Conservation (phyloP, 2,113 vertebrate species). For the Uria aalge region DNA sequence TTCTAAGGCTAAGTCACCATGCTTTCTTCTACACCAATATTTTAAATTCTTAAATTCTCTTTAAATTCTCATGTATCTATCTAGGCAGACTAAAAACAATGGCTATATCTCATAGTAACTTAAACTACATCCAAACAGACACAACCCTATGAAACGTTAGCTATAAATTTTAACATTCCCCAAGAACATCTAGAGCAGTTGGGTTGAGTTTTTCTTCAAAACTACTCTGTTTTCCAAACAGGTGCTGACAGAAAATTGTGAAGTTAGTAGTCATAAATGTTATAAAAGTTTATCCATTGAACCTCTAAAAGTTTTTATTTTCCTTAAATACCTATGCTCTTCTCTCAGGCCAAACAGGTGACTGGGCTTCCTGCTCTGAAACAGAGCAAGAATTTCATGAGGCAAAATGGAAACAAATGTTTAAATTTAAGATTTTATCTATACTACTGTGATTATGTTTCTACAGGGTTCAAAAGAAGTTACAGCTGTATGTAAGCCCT, state of each 20-base stretch:
- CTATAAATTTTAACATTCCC: not conserved
- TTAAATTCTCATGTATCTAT: not conserved
- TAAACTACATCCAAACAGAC: not conserved
- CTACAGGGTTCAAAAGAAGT: conserved; percentile 18
- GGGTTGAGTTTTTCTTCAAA: not conserved
- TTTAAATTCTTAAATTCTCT: not conserved
- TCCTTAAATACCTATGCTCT: not conserved
- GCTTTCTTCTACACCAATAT: not conserved
- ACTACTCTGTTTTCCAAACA: not conserved
- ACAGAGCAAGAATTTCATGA: not conserved
- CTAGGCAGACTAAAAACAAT: not conserved
- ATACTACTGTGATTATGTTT: not conserved
- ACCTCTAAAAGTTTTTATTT: not conserved
- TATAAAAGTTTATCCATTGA: not conserved
- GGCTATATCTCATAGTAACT: not conserved
- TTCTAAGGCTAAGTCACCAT: not conserved
- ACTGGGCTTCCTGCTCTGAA: not conserved
- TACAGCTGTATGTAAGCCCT: not conserved
- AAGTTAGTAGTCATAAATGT: not conserved
- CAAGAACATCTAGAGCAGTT: not conserved
- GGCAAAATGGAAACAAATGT: not conserved
- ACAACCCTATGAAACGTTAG: not conserved
- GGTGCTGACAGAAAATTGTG: not conserved
- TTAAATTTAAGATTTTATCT: conserved; percentile 35
- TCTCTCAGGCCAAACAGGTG: not conserved